Conservation (phyloP, 2,888 invertebrate species). For the Gnatocerus cornutus region DNA sequence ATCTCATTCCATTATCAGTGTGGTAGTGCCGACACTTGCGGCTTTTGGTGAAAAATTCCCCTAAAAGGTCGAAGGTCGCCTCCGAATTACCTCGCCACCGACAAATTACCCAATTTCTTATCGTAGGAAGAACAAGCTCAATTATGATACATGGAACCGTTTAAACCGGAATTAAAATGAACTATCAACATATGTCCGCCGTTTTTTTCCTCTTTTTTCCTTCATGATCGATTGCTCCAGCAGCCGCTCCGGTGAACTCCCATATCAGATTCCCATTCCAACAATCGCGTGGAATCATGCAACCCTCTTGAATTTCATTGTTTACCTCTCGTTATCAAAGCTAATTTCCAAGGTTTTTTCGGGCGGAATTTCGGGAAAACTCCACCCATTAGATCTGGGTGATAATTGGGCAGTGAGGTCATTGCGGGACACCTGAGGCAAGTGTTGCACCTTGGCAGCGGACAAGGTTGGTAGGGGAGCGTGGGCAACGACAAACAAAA, state of each 20-base stretch:
- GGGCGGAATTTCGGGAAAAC: constrained; percentile 13
- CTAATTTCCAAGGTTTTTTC: constrained; percentile 10
- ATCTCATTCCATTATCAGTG: too few species aligned
- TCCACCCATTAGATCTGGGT: constrained; percentile 20
- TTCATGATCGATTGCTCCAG: constrained; percentile 5
- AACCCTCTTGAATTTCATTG: constrained; percentile 22
- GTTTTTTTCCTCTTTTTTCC: constrained; percentile 3
- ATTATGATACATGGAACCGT: constrained; percentile 7
- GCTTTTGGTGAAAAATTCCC: too few species aligned
- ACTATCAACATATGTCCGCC: background rate
- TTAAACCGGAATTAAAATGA: constrained; percentile 13
- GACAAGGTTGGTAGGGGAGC: too few species aligned
- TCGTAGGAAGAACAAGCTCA: background rate
- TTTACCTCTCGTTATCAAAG: constrained; percentile 21
- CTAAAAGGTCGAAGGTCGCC: too few species aligned
- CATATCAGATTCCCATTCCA: background rate
- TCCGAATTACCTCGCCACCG: background rate
- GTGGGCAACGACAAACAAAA: too few species aligned
- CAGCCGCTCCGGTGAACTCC: too few species aligned
- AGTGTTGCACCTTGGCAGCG: background rate
- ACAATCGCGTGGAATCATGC: constrained; percentile 25
- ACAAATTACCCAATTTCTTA: constrained; percentile 20
- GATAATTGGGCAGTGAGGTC: too few species aligned
- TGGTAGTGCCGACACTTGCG: too few species aligned
- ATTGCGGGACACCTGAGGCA: background rate